These are phyloP conservation scores for Dinoponera quadriceps DNA, from an alignment of 1,140 invertebrate genomes.

Conservation along the genomic window DNA sequence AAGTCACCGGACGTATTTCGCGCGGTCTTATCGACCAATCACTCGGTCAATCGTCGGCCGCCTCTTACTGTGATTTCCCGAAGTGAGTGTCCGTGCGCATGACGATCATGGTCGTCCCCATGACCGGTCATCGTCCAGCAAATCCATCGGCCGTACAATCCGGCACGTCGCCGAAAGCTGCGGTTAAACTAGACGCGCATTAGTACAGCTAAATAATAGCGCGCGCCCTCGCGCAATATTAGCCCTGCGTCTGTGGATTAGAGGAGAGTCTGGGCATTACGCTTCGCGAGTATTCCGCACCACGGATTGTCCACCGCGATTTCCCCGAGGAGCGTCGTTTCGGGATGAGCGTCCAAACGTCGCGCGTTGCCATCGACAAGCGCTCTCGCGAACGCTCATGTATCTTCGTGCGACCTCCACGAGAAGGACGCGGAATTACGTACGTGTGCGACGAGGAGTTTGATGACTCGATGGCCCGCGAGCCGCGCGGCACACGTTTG, in stretches of 20 bases:
- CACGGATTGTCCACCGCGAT: conserved; percentile 3
- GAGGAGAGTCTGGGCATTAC: conserved; percentile 11
- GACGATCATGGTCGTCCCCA: conserved; percentile 64
- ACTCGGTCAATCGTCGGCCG: conserved; percentile 54
- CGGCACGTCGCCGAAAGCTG: conserved; percentile 65
- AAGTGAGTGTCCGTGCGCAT: conserved; percentile 64
- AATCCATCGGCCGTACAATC: conserved; percentile 63
- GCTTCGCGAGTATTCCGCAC: conserved; percentile 33
- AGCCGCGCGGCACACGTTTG: background rate
- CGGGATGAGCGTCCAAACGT: background rate
- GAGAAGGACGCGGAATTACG: conserved; percentile 6
- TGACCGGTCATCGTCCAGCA: conserved; percentile 69
- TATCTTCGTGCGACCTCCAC: background rate
- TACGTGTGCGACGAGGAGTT: background rate
- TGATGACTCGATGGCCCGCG: conserved; percentile 5
- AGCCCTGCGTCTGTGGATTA: conserved; percentile 36
- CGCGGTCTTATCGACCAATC: conserved; percentile 46
- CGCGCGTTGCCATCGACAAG: background rate
- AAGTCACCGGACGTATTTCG: background rate
- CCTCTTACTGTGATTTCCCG: conserved; percentile 67
- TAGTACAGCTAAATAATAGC: conserved; percentile 47
- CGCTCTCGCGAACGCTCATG: background rate
- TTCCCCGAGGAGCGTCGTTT: background rate
- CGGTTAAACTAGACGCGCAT: conserved; percentile 52
- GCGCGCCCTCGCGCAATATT: conserved; percentile 25